Conservation (phyloP, 2,888 invertebrate species). For the Corythucha ciliata region DNA sequence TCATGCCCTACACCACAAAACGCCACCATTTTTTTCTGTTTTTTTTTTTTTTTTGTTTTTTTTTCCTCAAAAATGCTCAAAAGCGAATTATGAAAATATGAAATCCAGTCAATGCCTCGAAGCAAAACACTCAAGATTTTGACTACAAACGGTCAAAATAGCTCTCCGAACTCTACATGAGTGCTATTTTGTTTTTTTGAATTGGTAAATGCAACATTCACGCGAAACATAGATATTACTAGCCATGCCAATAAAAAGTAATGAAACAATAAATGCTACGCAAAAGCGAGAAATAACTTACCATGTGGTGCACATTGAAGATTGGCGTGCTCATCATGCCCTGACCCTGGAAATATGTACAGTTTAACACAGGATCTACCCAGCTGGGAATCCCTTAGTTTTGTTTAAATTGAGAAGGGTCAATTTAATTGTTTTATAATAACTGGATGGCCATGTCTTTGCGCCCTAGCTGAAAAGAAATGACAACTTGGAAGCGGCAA, state of each 20-base stretch:
- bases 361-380: slow-evolving; percentile 1
- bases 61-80: no score
- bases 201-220: neutral
- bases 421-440: neutral
- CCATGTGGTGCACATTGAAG: slow-evolving; percentile 41
- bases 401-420: neutral
- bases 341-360: slow-evolving; percentile 38
- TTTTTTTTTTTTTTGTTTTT: no score
- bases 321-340: slow-evolving; percentile 40
- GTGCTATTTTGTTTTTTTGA: neutral
- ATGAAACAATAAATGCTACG: neutral
- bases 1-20: slow-evolving; percentile 29
- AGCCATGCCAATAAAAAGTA: no score
- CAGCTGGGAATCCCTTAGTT: neutral
- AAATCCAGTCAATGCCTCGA: no score
- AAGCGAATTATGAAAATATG: no score
- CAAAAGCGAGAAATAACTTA: slow-evolving; percentile 31
- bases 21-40: no score
- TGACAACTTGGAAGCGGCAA: no score
- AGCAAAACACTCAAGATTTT: no score
- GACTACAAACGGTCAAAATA: no score
- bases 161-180: no score
- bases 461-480: no score
- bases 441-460: neutral
- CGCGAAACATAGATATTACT: neutral